A percentile compares a stretch with the other conserved stretches of the same genome.
Evolutionary conservation across 2,113 vertebrate species (phyloP).

Genomic region (Hypomesus transpacificus): DNA sequence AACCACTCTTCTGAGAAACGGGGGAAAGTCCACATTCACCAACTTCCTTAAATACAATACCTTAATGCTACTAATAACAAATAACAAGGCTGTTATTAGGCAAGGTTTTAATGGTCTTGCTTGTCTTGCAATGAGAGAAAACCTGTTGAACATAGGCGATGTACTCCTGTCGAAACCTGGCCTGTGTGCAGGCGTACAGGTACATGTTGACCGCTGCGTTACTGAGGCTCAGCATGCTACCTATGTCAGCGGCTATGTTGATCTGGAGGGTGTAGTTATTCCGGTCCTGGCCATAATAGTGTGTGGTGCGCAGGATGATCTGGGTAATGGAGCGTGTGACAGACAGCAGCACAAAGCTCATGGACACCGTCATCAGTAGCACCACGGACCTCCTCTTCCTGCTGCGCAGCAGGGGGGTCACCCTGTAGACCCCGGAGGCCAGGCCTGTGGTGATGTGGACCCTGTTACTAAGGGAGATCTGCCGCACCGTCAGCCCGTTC

Average conservation of each 20-base stretch:
- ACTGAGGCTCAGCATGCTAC: constrained; percentile 66
- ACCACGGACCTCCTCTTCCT: constrained; percentile 60
- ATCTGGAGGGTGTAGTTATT: constrained; percentile 56
- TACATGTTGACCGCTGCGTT: constrained; percentile 65
- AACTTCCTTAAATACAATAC: constrained; percentile 1
- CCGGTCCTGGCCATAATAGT: constrained; percentile 47
- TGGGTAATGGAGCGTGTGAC: constrained; percentile 59
- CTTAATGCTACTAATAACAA: constrained; percentile 11
- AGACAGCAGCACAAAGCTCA: constrained; percentile 60
- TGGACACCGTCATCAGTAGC: constrained; percentile 61
- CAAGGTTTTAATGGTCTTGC: neutral
- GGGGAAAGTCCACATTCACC: neutral
- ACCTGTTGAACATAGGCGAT: constrained; percentile 32
- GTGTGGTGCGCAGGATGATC: constrained; percentile 56
- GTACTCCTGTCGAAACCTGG: constrained; percentile 58
- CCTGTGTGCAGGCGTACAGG: constrained; percentile 64
- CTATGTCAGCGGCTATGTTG: constrained; percentile 60
- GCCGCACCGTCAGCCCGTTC: constrained; percentile 57
- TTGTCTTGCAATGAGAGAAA: constrained; percentile 27
- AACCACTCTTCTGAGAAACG: neutral
- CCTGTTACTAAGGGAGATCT: constrained; percentile 54
- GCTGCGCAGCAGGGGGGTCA: constrained; percentile 40
- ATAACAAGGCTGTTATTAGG: neutral
- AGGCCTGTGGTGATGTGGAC: constrained; percentile 34
- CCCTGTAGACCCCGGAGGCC: constrained; percentile 18